Evolutionary conservation across 2,113 vertebrate species (phyloP), one percentile per base, ranked within the genome.

Genomic region (Pavo muticus): DNA sequence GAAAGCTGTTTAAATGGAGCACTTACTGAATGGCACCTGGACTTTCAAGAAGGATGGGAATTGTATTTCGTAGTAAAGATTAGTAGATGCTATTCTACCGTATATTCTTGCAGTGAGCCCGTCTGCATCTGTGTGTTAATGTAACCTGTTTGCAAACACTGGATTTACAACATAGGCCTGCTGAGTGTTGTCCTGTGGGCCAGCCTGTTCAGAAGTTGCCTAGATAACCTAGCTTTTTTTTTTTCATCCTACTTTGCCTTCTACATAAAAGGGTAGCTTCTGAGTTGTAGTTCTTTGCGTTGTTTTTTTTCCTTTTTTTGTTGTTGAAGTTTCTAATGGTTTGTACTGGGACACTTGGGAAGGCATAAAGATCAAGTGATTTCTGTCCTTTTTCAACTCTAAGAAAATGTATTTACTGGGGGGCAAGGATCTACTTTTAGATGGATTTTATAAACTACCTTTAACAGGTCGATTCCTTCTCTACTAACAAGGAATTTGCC

Each of bases 81-180:
- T 37, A 39, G 50, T 21, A 35, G 4, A 10, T 63, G 8, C 25
- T 52, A 23, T 32, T 0, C 0, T 17, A 45, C 35, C 24, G 7
- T 35, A 61, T 27, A 6, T n/a, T 77, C 40, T n/a, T 60, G 25
- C 68, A 61, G 21, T 0, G 0, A 84, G 39, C 11, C 30, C 25
- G 42, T 79, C 24, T 37, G 74, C 52, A 63, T 32, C 20, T 47
- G 0, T 10, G 10, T 14, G 25, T n/a, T 14, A 10, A 5, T 2
- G 17, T 44, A 48, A 65, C n/a, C 52, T 54, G 21, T 63, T 84
- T 16, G 42, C 25, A 57, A 2, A 18, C 32, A 1, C 54, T 39
- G 44, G 30, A 11, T 32, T 47, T 64, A 39, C 0, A 1, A 30
- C 11, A 12, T 2, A 1, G 39, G 16, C 47, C 25, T 47, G 10